Conservation (phyloP, 1,140 invertebrate species). For the Muscidifurax raptorellus region DNA sequence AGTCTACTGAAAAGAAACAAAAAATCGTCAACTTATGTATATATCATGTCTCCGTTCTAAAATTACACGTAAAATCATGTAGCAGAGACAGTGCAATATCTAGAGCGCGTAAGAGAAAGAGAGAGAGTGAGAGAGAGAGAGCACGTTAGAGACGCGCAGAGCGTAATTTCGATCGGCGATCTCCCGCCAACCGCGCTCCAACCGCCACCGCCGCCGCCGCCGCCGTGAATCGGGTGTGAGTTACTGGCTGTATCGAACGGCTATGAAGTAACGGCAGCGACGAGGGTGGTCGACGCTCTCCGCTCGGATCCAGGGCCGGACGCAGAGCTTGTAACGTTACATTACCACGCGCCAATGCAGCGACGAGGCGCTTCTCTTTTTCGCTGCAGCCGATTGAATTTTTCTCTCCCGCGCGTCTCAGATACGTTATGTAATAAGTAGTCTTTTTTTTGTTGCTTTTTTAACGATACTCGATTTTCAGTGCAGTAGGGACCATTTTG, state of each 20-base stretch:
- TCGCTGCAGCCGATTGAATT: neutral
- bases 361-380: too few relatives aligned
- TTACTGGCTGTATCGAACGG: constrained; percentile 61
- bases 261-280: constrained; percentile 40
- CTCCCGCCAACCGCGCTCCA: constrained; percentile 28
- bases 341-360: constrained; percentile 11
- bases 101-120: too few relatives aligned
- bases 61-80: neutral
- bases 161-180: constrained; percentile 51
- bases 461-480: too few relatives aligned
- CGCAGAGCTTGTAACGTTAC: constrained; percentile 10
- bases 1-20: too few relatives aligned
- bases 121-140: too few relatives aligned
- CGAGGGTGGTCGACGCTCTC: constrained; percentile 15
- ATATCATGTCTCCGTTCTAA: neutral
- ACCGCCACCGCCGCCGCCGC: too few relatives aligned
- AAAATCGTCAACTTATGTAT: too few relatives aligned
- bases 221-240: constrained; percentile 60
- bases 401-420: constrained; percentile 7
- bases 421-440: neutral
- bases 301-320: constrained; percentile 19
- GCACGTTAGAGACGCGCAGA: constrained; percentile 50
- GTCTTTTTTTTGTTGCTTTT: too few relatives aligned
- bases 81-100: neutral
- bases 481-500: too few relatives aligned